A percentile compares a stretch with the other conserved stretches of the same genome.
Evolutionary conservation across 2,113 vertebrate genomes (phyloP).

Genomic region (Bufo bufo): DNA sequence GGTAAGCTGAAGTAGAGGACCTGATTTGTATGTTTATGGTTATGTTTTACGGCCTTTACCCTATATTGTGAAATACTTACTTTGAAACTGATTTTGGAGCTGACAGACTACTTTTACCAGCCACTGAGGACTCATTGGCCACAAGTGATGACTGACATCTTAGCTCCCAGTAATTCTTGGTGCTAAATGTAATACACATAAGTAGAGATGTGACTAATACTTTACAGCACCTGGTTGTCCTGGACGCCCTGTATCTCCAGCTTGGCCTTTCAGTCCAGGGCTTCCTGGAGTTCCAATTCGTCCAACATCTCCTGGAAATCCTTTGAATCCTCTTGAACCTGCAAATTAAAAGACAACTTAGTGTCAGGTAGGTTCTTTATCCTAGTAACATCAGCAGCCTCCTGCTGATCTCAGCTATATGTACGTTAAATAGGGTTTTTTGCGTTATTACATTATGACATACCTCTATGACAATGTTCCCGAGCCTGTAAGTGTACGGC

Average conservation of each 20-base stretch:
- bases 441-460: background rate
- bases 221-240: slow-evolving; percentile 78
- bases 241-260: slow-evolving; percentile 79
- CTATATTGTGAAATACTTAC: too few species aligned
- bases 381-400: too few species aligned
- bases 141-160: background rate
- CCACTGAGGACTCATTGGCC: background rate
- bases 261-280: slow-evolving; percentile 76
- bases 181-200: background rate
- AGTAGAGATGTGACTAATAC: background rate
- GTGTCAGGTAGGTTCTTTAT: background rate
- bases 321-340: slow-evolving; percentile 78
- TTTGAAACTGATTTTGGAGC: too few species aligned
- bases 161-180: background rate
- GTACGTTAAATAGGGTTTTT: background rate
- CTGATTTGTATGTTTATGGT: too few species aligned
- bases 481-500: too few species aligned
- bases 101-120: too few species aligned
- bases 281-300: slow-evolving; percentile 76
- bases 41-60: too few species aligned
- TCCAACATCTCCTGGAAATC: slow-evolving; percentile 79
- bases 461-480: background rate
- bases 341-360: background rate
- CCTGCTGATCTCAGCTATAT: background rate
- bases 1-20: too few species aligned